Conservation (phyloP, 2,113 vertebrate species). For the Austrofundulus limnaeus region DNA sequence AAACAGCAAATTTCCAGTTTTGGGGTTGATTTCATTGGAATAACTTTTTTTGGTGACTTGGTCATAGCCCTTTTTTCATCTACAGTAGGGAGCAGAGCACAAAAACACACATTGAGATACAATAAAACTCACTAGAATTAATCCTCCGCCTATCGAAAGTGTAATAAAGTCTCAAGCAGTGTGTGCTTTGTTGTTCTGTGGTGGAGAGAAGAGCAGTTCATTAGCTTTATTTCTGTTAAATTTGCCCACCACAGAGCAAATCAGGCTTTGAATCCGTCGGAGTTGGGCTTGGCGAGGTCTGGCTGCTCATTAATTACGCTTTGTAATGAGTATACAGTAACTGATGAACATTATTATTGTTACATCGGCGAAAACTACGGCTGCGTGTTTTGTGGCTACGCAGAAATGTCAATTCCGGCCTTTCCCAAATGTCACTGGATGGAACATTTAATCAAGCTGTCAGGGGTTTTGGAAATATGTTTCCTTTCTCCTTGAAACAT, state of each 20-base stretch:
- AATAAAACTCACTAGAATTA: conserved; percentile 27
- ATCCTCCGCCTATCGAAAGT: conserved; percentile 14
- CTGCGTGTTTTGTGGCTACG: conserved; percentile 66
- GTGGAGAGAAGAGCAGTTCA: conserved; percentile 49
- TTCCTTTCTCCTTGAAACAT: conserved; percentile 55
- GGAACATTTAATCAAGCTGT: conserved; percentile 54
- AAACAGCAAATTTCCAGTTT: neutral
- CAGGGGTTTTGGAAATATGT: conserved; percentile 37
- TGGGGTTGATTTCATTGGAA: conserved; percentile 1
- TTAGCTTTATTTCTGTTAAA: conserved; percentile 65
- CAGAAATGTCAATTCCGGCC: conserved; percentile 37
- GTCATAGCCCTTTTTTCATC: neutral
- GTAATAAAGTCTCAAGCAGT: conserved; percentile 37
- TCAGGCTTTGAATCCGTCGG: conserved; percentile 56
- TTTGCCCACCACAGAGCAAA: conserved; percentile 64
- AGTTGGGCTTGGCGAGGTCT: conserved; percentile 65
- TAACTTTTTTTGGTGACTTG: neutral
- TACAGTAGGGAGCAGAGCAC: neutral
- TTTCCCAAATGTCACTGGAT: conserved; percentile 46
- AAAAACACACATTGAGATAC: conserved; percentile 14
- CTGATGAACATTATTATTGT: conserved; percentile 69
- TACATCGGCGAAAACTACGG: conserved; percentile 64
- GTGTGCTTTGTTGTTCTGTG: conserved; percentile 19
- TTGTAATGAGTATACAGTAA: conserved; percentile 72
- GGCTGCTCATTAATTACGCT: conserved; percentile 74